These are phyloP conservation scores for Bombus soroeensis DNA, from an alignment of 1,140 invertebrate genomes.

Conservation along the genomic window DNA sequence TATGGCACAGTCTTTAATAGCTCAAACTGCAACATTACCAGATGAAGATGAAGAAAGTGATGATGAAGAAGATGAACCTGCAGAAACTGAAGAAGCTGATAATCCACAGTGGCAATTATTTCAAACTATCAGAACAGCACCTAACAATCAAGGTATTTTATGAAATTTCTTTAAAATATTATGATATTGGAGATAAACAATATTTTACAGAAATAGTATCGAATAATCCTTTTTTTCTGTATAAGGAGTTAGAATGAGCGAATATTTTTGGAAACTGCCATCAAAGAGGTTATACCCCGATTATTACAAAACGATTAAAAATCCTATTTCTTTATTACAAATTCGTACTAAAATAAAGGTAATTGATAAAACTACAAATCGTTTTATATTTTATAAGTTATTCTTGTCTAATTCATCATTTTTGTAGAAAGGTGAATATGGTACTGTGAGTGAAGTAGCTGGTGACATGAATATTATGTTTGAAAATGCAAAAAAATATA, in stretches of 20 bases:
- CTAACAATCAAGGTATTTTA: constrained; percentile 85
- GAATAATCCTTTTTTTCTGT: background rate
- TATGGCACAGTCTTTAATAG: constrained; percentile 80
- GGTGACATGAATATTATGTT: constrained; percentile 99
- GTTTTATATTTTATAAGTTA: constrained; percentile 35
- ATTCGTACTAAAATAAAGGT: constrained; percentile 95
- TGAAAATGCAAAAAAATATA: constrained; percentile 98
- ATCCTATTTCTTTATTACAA: constrained; percentile 96
- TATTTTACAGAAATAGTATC: constrained; percentile 6
- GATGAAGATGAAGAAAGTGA: constrained; percentile 86
- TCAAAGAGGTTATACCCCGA: constrained; percentile 96
- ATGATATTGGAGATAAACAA: background rate
- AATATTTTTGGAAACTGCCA: constrained; percentile 96
- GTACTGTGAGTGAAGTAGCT: constrained; percentile 94
- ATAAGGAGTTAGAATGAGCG: constrained; percentile 88
- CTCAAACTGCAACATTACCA: constrained; percentile 81
- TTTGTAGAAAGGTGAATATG: constrained; percentile 90
- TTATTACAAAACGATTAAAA: constrained; percentile 98
- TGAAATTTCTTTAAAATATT: background rate
- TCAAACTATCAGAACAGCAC: constrained; percentile 89
- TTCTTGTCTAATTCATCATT: constrained; percentile 33
- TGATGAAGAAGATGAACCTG: constrained; percentile 86
- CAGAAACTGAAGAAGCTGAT: constrained; percentile 86
- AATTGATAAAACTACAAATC: constrained; percentile 44
- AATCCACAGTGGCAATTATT: constrained; percentile 92